These are phyloP conservation scores for Andrena flavipes DNA, from an alignment of 2,888 invertebrate genomes.

Conservation along the genomic window DNA sequence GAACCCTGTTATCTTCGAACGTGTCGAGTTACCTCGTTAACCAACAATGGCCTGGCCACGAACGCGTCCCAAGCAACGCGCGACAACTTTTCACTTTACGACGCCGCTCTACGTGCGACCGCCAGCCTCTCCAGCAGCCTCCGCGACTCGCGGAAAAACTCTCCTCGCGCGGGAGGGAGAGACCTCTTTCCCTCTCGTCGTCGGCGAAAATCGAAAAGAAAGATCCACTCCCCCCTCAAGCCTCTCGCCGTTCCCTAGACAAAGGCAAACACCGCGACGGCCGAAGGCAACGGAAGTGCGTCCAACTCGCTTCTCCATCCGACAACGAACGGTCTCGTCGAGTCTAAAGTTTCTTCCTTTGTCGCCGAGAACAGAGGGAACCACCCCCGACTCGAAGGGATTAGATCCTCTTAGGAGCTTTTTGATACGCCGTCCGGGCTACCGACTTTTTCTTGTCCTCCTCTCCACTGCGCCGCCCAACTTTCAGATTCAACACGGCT, in stretches of 20 bases:
- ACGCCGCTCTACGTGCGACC: conserved; percentile 65
- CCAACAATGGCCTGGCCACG: conserved; percentile 78
- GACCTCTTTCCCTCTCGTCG: not conserved
- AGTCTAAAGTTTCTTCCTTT: conserved; percentile 23
- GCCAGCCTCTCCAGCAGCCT: not conserved
- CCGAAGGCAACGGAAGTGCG: not conserved
- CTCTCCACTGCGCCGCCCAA: not conserved
- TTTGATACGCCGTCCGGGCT: not conserved
- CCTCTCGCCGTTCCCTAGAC: conserved; percentile 5
- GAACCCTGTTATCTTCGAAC: conserved; percentile 83
- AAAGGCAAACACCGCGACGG: conserved; percentile 20
- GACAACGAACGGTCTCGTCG: not conserved
- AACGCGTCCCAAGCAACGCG: conserved; percentile 54
- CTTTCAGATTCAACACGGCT: not conserved
- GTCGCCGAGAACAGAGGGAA: not conserved
- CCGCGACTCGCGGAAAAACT: conserved; percentile 55
- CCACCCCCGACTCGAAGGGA: not conserved
- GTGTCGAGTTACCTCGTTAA: conserved; percentile 84
- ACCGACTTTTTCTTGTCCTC: not conserved
- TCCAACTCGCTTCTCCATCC: not conserved
- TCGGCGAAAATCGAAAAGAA: conserved; percentile 14
- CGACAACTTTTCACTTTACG: conserved; percentile 82
- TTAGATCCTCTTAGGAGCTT: conserved; percentile 26
- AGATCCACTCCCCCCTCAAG: too few species aligned
- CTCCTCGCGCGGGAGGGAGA: not conserved